phyloP scores from a whole-genome alignment of 2,888 invertebrate species.

The Phengaris arion region DNA sequence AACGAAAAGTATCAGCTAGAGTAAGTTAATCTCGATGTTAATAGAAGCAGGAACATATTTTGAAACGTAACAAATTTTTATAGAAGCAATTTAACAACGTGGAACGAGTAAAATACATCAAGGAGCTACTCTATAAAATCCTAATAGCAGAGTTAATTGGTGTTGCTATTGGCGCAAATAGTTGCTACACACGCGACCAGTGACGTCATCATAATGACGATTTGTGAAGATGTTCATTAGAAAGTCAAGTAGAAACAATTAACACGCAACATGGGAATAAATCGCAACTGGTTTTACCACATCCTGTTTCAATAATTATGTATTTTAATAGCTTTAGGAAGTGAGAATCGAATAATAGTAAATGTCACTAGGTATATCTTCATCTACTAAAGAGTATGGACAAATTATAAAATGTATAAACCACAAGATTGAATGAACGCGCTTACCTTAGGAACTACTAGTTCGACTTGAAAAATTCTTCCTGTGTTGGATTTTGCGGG shows the following conservation, averaged over 20 bases:
- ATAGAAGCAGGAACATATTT: too few relatives aligned
- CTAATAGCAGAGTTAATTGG: background rate
- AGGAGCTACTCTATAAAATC: slow-evolving; percentile 5
- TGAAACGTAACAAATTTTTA: too few relatives aligned
- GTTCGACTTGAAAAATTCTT: too few relatives aligned
- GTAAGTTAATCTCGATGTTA: too few relatives aligned
- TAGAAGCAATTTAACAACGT: background rate
- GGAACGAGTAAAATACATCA: background rate
- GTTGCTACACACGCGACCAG: slow-evolving; percentile 47
- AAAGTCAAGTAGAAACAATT: slow-evolving; percentile 37
- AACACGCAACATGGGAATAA: slow-evolving; percentile 29
- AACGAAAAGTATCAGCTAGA: too few relatives aligned
- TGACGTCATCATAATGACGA: slow-evolving; percentile 47
- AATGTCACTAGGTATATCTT: background rate
- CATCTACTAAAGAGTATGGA: background rate
- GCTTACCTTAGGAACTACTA: too few relatives aligned
- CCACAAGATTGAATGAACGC: background rate
- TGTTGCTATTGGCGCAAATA: background rate
- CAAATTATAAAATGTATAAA: background rate
- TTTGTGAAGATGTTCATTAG: slow-evolving; percentile 32
- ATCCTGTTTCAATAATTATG: slow-evolving; percentile 51
- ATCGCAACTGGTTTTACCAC: slow-evolving; percentile 50
- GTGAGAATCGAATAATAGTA: slow-evolving; percentile 4
- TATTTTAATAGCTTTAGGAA: slow-evolving; percentile 28
- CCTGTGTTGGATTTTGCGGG: too few relatives aligned